Base-by-base conservation (phyloP, 1,140 invertebrate genomes). In the Formica selysi region DNA sequence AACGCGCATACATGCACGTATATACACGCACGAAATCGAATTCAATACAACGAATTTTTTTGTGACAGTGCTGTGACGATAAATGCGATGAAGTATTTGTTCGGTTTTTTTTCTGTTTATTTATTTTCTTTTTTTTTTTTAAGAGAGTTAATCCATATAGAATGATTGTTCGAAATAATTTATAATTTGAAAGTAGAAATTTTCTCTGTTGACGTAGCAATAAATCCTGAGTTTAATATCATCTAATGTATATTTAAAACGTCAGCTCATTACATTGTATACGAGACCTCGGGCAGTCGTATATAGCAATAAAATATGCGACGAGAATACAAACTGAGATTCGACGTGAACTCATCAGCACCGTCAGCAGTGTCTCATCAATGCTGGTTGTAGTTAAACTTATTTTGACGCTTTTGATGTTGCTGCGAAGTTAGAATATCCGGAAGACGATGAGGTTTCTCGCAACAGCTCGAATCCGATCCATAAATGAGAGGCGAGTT, bases 391-490 rank as follows among this genome's bases (percentile, higher is more conserved):
- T 80, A 3, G 13, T 11, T 54, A 10, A 26, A 68, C 26, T 79
- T 64, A 44, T 61, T n/a, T 8, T 19, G 51, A n/a, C 19, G 1
- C 29, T 57, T 11, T 59, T 32, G 29, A 59, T 59, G 32, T 44
- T 36, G 29, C 29, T 44, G 51, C 16, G 22, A 68, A 38, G 70
- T 36, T 70, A 80, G 32, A 6, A 78, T 32, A 78, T n/a, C 44
- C 64, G 51, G 65, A 68, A 81, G 22, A 67, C 29, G 19, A 48
- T n/a, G 38, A 19, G 13, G 7, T 78, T 48, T 64, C 13, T 51
- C 36, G 36, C 32, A 26, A 26, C 76, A 51, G 51, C 0, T 79
- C 13, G 29, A 68, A 57, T 68, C 6, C n/a, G 44, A 68, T 80
- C 10, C 38, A 26, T 10, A 32, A 32, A 59, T n/a, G 59, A 44